A percentile compares a stretch with the other conserved stretches of the same genome.
These are phyloP conservation scores for Yponomeuta malinellus DNA, from an alignment of 2,888 invertebrate species.

Conservation along the genomic window DNA sequence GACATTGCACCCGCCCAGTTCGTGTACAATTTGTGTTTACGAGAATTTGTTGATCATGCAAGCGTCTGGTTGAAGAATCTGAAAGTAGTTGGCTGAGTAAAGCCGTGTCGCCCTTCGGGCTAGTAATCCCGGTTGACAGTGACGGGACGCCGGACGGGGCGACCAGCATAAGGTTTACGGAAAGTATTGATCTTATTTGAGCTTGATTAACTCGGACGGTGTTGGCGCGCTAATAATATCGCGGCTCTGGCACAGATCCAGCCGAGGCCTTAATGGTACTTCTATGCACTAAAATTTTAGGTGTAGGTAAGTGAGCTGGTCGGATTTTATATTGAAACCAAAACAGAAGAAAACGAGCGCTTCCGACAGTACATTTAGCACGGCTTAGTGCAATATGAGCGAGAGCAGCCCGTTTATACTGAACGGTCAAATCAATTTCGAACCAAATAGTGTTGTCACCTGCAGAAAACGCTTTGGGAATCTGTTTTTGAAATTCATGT, in stretches of 20 bases:
- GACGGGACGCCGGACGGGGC: background rate
- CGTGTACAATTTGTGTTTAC: background rate
- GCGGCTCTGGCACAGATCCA: conserved; percentile 65
- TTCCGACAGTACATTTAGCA: background rate
- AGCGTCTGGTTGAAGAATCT: background rate
- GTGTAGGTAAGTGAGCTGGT: conserved; percentile 39
- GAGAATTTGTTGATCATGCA: background rate
- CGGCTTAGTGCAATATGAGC: background rate
- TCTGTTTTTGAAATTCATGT: conserved; percentile 8
- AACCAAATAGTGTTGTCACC: background rate
- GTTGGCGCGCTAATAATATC: conserved; percentile 71
- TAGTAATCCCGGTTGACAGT: conserved; percentile 20
- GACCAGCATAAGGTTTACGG: conserved; percentile 51
- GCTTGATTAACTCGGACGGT: conserved; percentile 73
- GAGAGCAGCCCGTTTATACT: background rate
- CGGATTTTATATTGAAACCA: background rate
- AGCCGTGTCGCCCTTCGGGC: conserved; percentile 27
- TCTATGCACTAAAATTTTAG: conserved; percentile 66
- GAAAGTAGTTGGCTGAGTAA: background rate
- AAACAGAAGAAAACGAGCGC: background rate
- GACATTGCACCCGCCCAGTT: background rate
- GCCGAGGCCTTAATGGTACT: conserved; percentile 71
- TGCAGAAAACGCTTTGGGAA: background rate
- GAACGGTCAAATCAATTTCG: background rate
- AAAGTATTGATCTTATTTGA: conserved; percentile 74